These are phyloP conservation scores for Pseudomyrmex flavicornis DNA, from an alignment of 1,140 invertebrate genomes.

Conservation along the genomic window DNA sequence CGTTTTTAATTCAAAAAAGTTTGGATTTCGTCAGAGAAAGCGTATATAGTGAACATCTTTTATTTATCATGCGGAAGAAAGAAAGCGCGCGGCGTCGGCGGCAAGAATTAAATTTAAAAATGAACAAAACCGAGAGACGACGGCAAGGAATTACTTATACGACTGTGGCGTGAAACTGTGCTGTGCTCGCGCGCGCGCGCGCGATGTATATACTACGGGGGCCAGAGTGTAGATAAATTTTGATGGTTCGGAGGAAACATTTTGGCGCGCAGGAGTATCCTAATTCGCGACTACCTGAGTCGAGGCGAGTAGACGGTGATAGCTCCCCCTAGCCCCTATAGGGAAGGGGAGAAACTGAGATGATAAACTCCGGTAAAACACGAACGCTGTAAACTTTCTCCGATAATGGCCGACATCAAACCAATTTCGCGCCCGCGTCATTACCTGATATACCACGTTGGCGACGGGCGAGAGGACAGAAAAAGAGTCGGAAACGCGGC, in stretches of 20 bases:
- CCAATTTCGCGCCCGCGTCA: constrained; percentile 77
- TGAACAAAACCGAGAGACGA: no score
- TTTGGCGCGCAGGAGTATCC: constrained; percentile 69
- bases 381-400: constrained; percentile 80
- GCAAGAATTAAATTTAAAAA: no score
- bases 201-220: no score
- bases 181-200: no score
- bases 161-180: no score
- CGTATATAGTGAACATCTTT: no score
- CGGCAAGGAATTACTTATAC: no score
- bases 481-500: constrained; percentile 42
- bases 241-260: constrained; percentile 54
- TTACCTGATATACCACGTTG: constrained; percentile 73
- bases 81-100: no score
- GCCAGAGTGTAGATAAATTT: constrained; percentile 63
- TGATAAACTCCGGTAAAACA: constrained; percentile 81
- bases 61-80: no score
- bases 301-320: constrained; percentile 59
- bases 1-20: no score
- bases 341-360: constrained; percentile 61
- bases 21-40: no score
- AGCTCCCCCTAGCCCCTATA: constrained; percentile 40
- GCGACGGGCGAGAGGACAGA: constrained; percentile 40
- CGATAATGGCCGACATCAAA: constrained; percentile 79
- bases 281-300: constrained; percentile 71